Percentiles rank a stretch among this genome's conserved stretches.
Evolutionary conservation across 2,113 vertebrate species (phyloP).

Genomic region (Brachypteracias leptosomus): DNA sequence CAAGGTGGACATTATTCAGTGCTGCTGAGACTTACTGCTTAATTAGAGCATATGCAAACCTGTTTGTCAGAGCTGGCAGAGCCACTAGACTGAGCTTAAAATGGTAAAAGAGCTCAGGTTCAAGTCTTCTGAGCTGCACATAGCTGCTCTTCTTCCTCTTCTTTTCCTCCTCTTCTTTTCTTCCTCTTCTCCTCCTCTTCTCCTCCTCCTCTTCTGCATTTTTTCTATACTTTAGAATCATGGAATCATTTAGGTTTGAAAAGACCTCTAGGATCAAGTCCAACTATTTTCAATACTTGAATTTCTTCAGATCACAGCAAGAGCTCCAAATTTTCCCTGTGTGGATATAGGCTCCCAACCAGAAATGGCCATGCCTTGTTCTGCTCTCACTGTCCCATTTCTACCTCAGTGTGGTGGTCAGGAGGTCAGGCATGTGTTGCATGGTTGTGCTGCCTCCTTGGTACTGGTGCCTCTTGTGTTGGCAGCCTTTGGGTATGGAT

Average conservation of each 20-base stretch:
- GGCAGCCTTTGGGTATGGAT: fast-evolving
- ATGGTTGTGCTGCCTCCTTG: fast-evolving
- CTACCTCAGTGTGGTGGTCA: fast-evolving
- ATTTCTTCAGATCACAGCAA: neutral
- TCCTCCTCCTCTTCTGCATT: too few species aligned
- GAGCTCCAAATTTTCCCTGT: fast-evolving
- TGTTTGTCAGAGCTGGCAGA: constrained; percentile 23
- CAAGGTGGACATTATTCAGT: neutral
- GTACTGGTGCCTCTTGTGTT: fast-evolving
- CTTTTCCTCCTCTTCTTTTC: neutral
- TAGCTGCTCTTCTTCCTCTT: neutral
- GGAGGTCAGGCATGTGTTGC: too few species aligned
- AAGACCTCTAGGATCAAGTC: too few species aligned
- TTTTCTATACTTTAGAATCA: too few species aligned
- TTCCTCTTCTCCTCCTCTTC: too few species aligned
- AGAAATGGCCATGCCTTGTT: fast-evolving
- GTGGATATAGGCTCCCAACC: fast-evolving
- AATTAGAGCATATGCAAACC: constrained; percentile 2
- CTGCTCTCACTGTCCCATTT: fast-evolving
- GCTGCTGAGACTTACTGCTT: constrained; percentile 19
- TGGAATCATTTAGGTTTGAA: too few species aligned
- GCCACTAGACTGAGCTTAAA: neutral
- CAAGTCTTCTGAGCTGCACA: neutral
- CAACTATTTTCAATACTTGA: fast-evolving
- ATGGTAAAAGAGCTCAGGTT: neutral